Evolutionary conservation across 2,797 vertebrate genomes (phyloP).

Genomic region (Trematomus bernacchii): DNA sequence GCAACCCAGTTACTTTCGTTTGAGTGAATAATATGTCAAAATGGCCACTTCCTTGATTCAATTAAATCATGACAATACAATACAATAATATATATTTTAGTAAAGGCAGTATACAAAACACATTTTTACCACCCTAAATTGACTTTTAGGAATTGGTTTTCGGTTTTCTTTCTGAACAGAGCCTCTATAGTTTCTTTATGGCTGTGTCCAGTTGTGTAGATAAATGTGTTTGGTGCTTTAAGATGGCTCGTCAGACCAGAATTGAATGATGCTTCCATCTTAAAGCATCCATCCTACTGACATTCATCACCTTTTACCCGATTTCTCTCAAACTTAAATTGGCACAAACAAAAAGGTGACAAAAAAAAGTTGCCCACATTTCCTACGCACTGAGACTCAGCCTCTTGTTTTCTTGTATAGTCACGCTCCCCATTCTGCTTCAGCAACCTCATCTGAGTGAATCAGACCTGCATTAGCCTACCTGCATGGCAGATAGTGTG

Average conservation of each 20-base stretch:
- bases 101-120: not conserved
- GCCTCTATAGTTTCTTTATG: constrained; percentile 40
- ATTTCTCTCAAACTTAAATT: not conserved
- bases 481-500: constrained; percentile 57
- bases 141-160: not conserved
- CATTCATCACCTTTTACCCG: constrained; percentile 13
- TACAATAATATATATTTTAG: not conserved
- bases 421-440: constrained; percentile 58
- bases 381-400: constrained; percentile 31
- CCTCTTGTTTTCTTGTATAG: not conserved
- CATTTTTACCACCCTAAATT: not conserved
- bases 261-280: constrained; percentile 14
- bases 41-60: not conserved
- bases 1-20: not conserved
- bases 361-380: constrained; percentile 5
- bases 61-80: not conserved
- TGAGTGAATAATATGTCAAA: not conserved
- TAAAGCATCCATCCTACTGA: constrained; percentile 12
- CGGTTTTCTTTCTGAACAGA: constrained; percentile 58
- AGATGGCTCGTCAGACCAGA: constrained; percentile 5
- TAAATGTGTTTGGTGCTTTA: constrained; percentile 27
- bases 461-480: constrained; percentile 30
- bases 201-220: constrained; percentile 45
- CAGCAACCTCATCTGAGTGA: constrained; percentile 63
- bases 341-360: not conserved